These are phyloP conservation scores for Sciurus niger DNA, from an alignment of 2,113 vertebrate genomes.

Conservation along the genomic window DNA sequence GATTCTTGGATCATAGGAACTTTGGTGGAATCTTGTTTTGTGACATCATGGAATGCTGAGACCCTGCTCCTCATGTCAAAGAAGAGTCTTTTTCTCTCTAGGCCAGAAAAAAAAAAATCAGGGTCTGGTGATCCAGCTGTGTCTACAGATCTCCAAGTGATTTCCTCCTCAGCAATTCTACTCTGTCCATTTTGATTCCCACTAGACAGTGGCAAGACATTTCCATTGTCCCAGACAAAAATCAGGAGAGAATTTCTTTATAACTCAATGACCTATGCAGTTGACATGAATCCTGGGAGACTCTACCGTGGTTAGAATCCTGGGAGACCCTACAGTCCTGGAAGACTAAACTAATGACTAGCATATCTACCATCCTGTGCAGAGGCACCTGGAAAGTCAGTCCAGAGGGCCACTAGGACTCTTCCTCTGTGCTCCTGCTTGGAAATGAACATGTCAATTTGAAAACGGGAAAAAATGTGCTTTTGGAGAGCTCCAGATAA, in stretches of 20 bases:
- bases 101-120: neutral
- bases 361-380: neutral
- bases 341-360: neutral
- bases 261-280: neutral
- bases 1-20: neutral
- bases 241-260: neutral
- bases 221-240: neutral
- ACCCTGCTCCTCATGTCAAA: neutral
- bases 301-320: neutral
- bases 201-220: too few species aligned
- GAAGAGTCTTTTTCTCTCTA: neutral
- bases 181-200: neutral
- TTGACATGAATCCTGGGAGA: neutral
- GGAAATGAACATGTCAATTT: constrained; percentile 29
- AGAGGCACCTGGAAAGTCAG: constrained; percentile 37
- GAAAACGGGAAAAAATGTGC: neutral
- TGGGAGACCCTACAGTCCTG: neutral
- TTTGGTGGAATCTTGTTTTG: neutral
- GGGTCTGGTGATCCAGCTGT: neutral
- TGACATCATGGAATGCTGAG: neutral
- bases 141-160: neutral
- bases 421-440: neutral
- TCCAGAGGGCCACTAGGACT: neutral
- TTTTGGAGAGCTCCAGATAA: neutral
- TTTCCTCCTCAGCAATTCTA: neutral